A percentile compares a stretch with the other conserved stretches of the same genome.
phyloP scores from a whole-genome alignment of 2,888 invertebrate genomes.

The Perizoma affinitatum region DNA sequence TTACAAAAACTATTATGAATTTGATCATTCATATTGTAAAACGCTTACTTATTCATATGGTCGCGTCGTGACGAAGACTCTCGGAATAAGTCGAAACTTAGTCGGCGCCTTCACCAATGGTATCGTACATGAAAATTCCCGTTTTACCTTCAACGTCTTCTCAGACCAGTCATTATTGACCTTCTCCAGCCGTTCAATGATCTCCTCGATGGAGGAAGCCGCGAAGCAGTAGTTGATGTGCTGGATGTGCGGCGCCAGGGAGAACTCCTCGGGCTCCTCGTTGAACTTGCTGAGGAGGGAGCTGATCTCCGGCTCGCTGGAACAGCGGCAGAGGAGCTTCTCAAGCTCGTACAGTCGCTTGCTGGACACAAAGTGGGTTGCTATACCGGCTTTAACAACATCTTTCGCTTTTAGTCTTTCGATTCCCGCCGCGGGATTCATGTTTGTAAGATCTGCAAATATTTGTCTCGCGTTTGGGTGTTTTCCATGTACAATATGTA shows the following conservation, averaged over 20 bases:
- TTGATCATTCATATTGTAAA: no score
- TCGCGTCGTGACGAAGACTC: no score
- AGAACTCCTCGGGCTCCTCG: constrained; percentile 86
- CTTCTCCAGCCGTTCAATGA: constrained; percentile 88
- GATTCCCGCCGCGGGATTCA: no score
- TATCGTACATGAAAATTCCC: no score
- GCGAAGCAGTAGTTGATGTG: constrained; percentile 92
- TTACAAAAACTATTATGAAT: no score
- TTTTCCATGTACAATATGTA: no score
- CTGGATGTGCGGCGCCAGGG: constrained; percentile 86
- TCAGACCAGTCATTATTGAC: constrained; percentile 94
- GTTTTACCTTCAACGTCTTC: constrained; percentile 85
- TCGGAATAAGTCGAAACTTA: no score
- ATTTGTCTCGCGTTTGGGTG: no score
- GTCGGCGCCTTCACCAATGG: no score
- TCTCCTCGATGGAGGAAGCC: constrained; percentile 90
- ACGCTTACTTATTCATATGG: no score
- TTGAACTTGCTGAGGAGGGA: constrained; percentile 86
- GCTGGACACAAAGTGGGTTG: constrained; percentile 93
- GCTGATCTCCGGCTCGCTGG: constrained; percentile 79
- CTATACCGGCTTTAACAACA: constrained; percentile 93
- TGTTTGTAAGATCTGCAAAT: no score
- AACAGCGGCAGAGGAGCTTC: constrained; percentile 82
- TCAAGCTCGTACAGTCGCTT: constrained; percentile 86
- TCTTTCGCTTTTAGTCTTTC: constrained; percentile 88